Conservation (phyloP, 2,797 vertebrate species). For the Rhincodon typus region DNA sequence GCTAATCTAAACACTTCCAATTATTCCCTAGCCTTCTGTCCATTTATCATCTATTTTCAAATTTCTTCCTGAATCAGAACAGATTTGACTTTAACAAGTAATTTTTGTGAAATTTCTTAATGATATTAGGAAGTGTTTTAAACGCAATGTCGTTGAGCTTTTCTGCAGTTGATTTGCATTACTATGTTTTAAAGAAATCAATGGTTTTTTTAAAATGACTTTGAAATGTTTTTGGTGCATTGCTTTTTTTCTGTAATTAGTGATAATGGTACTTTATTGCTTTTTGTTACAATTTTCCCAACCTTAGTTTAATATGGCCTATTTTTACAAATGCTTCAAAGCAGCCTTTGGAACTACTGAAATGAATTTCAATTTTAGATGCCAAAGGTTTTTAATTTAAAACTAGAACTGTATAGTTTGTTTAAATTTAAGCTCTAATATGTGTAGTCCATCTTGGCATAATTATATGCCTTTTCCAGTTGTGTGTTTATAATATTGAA, state of each 20-base stretch:
- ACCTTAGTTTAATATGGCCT: neutral
- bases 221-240: neutral
- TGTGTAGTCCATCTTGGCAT: neutral
- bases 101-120: neutral
- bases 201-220: neutral
- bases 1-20: neutral
- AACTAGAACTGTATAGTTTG: neutral
- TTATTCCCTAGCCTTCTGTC: neutral
- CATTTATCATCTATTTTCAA: neutral
- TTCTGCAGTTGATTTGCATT: too few species aligned
- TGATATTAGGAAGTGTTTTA: too few species aligned
- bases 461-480: too few species aligned
- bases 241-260: neutral
- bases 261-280: neutral
- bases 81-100: neutral
- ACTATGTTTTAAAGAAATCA: too few species aligned
- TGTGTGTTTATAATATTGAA: neutral
- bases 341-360: neutral
- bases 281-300: neutral
- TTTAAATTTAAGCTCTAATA: neutral
- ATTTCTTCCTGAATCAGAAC: neutral
- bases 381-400: neutral
- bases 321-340: neutral
- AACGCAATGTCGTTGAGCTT: too few species aligned
- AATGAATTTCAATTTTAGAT: neutral